Base-by-base conservation (phyloP, 2,113 vertebrate species). In the Prunella fulvescens region DNA sequence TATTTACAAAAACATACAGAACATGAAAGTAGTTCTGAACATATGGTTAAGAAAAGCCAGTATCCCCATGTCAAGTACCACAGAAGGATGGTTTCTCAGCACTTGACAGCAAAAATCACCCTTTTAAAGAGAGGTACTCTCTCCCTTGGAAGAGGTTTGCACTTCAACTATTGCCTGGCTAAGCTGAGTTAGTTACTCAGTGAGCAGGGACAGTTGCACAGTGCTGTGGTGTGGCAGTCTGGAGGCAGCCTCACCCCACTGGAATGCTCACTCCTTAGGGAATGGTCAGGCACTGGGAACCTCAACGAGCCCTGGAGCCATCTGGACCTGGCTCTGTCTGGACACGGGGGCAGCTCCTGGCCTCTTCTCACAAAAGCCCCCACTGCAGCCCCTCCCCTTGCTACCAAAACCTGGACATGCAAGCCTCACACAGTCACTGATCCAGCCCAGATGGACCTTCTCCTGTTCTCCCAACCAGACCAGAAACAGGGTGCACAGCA, bases 301-400 rank as follows among this genome's bases (percentile, higher is more conserved):
- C 16, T 12, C 57, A 79, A 14, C 0, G 0, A 23, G 12, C 26
- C 61, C 45, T 44, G 60, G 16, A 82, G 51, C 13, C 14, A 2
- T 14, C 61, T 31, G 39, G 18, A 74, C 33, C 10, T 39, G 24
- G 5, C 17, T 72, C 16, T 83, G 14, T 35, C 70, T 64, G 25
- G 29, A 69, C 33, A 35, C 0, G 0, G 5, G 8, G 29, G 16
- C 10, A 82, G 39, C 16, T 83, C 66, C 47, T 48, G n/a, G 35
- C 18, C 31, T 58, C 51, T 53, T 26, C 11, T 79, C 40, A 44
- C 39, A 50, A 37, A 76, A 54, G 9, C 4, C 31, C 40, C 19
- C 39, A 35, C 23, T 60, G 19, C 61, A 85, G 15, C 12, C 22
- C 6, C 24, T 45, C 4, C 23, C 6, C 3, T 11, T 14, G 7